These are phyloP conservation scores for Octodon degus DNA, from an alignment of 2,113 vertebrate genomes.

Conservation along the genomic window DNA sequence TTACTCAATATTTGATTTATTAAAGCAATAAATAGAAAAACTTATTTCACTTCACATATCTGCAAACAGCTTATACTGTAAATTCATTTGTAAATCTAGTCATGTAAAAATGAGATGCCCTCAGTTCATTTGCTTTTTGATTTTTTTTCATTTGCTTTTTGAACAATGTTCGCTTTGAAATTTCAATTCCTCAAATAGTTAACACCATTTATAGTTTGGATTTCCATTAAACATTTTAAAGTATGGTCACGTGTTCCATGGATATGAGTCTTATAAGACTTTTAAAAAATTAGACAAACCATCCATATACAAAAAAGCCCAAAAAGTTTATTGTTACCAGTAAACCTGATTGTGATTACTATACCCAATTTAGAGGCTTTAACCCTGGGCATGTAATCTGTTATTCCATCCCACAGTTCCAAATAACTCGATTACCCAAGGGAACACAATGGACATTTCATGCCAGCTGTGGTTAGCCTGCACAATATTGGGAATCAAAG, in stretches of 20 bases:
- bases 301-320: not conserved
- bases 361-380: not conserved
- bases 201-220: not conserved
- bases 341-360: not conserved
- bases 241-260: not conserved
- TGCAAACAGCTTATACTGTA: not conserved
- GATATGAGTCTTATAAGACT: not conserved
- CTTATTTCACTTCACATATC: not conserved
- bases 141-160: not conserved
- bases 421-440: not conserved
- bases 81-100: not conserved
- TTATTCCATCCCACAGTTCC: not conserved
- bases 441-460: not conserved
- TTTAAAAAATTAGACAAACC: not conserved
- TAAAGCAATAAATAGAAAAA: not conserved
- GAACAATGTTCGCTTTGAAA: not conserved
- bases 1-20: not conserved
- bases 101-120: not conserved
- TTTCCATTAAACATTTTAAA: slow-evolving; percentile 16
- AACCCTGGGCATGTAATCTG: not conserved
- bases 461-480: not conserved
- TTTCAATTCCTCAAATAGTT: not conserved
- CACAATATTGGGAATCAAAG: not conserved
- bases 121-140: not conserved
- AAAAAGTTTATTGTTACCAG: not conserved